Base-by-base conservation (phyloP, 2,113 vertebrate species). In the Pollachius pollachius region DNA sequence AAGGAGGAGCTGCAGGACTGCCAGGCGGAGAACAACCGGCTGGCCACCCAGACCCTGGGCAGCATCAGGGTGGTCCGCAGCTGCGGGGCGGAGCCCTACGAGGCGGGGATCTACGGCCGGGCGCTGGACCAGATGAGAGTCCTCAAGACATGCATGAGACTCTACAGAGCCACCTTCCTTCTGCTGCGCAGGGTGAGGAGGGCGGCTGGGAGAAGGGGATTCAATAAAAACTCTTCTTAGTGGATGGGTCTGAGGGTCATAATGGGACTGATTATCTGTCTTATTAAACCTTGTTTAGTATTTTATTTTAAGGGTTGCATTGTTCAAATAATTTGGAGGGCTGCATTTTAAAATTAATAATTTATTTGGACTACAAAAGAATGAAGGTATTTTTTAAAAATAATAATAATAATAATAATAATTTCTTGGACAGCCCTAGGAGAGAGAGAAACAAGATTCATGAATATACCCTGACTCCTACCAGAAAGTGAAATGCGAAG, bases 41-140 rank as follows among this genome's bases (percentile, higher is more conserved):
- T 92, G 73, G 94, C 92, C 0, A 74, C 71, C 0, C 93, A 96
- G 74, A 84, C 86, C 0, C n/a, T 96, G 0, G 72, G 86, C 0
- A 86, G 84, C 15, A 86, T 97, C 0, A 88, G 64, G 41, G 94
- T 91, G 0, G 93, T 98, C 34, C 90, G 90, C n/a, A 90, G 93
- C 76, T 95, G 94, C 16, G 92, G 82, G 0, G 93, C 90, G 0
- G 94, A 96, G 83, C 48, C 83, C 4, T 70, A 86, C 0, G 96
- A 98, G 64, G 30, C 80, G 18, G 23, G 19, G 65, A 83, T 90
- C 27, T 96, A 95, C 3, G 18, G 83, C 1, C 58, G 71, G 6
- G 87, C 91, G 2, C 71, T 97, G 68, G 82, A 81, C 0, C 18
- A 70, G 30, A 91, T 92, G 56, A 63, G 75, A 0, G 2, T n/a